Evolutionary conservation across 2,797 vertebrate genomes (phyloP).

Genomic region (Lycodopsis pacificus): DNA sequence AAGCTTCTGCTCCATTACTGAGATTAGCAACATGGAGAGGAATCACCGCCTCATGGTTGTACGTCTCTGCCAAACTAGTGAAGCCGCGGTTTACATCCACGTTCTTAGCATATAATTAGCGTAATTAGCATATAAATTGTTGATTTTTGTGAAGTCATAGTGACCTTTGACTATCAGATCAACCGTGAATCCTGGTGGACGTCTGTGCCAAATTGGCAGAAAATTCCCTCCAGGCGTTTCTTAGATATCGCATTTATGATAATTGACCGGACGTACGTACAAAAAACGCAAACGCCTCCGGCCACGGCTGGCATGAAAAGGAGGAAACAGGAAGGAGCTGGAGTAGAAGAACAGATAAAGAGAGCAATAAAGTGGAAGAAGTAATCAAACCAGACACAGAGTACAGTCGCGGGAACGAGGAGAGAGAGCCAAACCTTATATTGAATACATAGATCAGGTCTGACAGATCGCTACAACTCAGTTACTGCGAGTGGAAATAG

Average conservation of each 20-base stretch:
- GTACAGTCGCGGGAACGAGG: conserved; percentile 29
- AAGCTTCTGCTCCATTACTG: conserved; percentile 41
- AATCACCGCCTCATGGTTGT: background rate
- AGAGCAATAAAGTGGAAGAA: conserved; percentile 48
- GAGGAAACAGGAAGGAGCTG: conserved; percentile 1
- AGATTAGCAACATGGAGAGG: conserved; percentile 36
- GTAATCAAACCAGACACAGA: conserved; percentile 56
- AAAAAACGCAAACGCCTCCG: background rate
- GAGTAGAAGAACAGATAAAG: conserved; percentile 42
- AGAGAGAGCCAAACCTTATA: conserved; percentile 55
- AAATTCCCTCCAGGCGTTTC: background rate
- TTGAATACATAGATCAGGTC: conserved; percentile 75
- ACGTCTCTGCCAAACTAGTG: background rate
- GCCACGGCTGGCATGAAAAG: background rate
- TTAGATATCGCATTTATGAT: background rate
- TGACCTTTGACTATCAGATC: background rate
- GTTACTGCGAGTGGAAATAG: conserved; percentile 51
- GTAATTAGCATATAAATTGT: background rate
- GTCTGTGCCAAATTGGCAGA: background rate
- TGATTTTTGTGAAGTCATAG: background rate
- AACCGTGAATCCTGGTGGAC: background rate
- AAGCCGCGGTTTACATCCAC: background rate
- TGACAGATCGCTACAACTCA: conserved; percentile 77
- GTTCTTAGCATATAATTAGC: background rate
- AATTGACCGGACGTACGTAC: background rate